These are phyloP conservation scores for Mamestra configurata DNA, from an alignment of 1,140 invertebrate species.

Conservation along the genomic window DNA sequence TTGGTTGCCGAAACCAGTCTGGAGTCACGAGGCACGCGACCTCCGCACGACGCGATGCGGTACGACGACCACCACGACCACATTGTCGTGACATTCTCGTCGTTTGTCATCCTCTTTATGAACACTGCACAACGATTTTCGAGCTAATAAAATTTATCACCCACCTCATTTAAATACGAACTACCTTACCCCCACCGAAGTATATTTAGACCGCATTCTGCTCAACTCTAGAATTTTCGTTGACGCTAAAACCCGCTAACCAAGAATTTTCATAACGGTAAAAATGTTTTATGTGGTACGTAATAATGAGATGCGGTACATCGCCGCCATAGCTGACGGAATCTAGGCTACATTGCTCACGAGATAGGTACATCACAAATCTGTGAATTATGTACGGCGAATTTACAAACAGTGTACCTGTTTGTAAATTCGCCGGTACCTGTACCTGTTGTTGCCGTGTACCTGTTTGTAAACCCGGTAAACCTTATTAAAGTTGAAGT, in stretches of 20 bases:
- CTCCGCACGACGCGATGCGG: background rate
- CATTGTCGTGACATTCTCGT: background rate
- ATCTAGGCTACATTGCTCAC: constrained; percentile 31
- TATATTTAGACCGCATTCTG: constrained; percentile 12
- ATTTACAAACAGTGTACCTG: constrained; percentile 11
- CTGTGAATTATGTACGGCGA: constrained; percentile 8
- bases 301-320: constrained; percentile 22
- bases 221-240: constrained; percentile 7
- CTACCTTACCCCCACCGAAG: background rate
- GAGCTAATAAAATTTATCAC: background rate
- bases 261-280: constrained; percentile 17
- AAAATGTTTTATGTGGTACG: constrained; percentile 22
- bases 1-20: background rate
- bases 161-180: background rate
- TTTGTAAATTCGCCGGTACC: too few species aligned
- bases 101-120: constrained; percentile 20
- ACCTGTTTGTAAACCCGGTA: too few species aligned
- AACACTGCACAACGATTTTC: constrained; percentile 10
- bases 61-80: background rate
- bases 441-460: too few species aligned
- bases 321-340: constrained; percentile 10
- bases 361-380: background rate
- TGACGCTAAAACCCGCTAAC: background rate
- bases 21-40: constrained; percentile 12
- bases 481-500: constrained; percentile 27